Conservation (phyloP, 35 echinoderm and acorn worm species). For the Ophiothrix spiculata region DNA sequence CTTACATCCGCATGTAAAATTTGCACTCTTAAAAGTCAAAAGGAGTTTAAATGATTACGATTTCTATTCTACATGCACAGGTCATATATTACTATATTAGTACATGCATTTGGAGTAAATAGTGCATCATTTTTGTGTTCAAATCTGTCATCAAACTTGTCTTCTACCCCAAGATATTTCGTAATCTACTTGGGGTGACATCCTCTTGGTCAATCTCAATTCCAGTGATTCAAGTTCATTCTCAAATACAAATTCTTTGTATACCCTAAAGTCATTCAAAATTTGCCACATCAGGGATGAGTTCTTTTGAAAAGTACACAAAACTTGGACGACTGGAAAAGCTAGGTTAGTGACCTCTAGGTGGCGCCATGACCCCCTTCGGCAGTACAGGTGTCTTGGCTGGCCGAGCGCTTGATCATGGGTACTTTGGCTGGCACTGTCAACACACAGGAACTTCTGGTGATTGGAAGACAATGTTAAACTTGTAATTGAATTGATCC, state of each 20-base stretch:
- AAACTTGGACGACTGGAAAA: neutral
- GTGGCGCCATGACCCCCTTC: neutral
- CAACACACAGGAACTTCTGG: neutral
- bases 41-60: neutral
- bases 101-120: neutral
- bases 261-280: neutral
- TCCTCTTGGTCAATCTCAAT: neutral
- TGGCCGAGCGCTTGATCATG: neutral
- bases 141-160: neutral
- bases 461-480: neutral
- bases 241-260: neutral
- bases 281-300: neutral
- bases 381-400: neutral
- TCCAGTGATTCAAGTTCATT: neutral
- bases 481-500: constrained; percentile 7
- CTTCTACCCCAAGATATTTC: neutral
- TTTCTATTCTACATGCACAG: neutral
- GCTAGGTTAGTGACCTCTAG: neutral
- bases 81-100: neutral
- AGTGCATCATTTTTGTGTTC: neutral
- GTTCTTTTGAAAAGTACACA: neutral
- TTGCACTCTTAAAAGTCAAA: neutral
- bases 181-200: neutral
- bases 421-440: neutral
- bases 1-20: neutral